A percentile compares a stretch with the other conserved stretches of the same genome.
These are phyloP conservation scores for Cephus cinctus DNA, from an alignment of 1,140 invertebrate species.

Conservation along the genomic window DNA sequence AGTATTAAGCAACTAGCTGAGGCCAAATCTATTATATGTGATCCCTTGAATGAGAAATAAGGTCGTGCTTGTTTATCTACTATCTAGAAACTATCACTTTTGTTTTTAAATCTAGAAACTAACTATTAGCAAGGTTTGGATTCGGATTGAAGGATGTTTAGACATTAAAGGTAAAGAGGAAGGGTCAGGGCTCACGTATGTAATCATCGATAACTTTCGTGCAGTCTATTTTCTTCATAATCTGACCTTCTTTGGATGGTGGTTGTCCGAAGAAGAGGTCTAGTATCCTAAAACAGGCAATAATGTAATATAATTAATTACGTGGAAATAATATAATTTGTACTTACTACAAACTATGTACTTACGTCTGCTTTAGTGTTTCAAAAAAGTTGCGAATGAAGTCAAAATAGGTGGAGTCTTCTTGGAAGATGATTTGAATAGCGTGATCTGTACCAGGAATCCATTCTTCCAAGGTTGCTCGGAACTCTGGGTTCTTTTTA, in stretches of 20 bases:
- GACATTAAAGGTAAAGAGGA: constrained; percentile 6
- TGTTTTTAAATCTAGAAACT: too few species aligned
- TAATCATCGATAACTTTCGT: constrained; percentile 33
- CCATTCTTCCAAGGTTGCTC: constrained; percentile 65
- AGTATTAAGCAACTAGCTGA: too few species aligned
- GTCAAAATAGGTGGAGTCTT: constrained; percentile 61
- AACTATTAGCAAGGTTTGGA: too few species aligned
- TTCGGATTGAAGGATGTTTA: too few species aligned
- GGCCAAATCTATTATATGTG: too few species aligned
- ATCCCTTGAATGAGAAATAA: too few species aligned
- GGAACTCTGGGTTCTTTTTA: constrained; percentile 68
- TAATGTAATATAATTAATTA: constrained; percentile 19
- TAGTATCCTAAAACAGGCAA: constrained; percentile 28
- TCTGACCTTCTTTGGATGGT: constrained; percentile 31
- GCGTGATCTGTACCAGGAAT: constrained; percentile 66
- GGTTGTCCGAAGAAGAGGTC: constrained; percentile 22
- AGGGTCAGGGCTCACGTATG: constrained; percentile 37
- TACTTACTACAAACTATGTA: too few species aligned
- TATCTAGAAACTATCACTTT: too few species aligned
- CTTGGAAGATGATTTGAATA: constrained; percentile 67
- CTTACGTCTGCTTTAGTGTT: constrained; percentile 41
- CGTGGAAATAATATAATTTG: constrained; percentile 21
- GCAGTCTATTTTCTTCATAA: constrained; percentile 24
- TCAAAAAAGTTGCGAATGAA: constrained; percentile 38
- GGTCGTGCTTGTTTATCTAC: too few species aligned